phyloP scores from a whole-genome alignment of 92 coral and sea anemone genomes.

The Pocillopora meandrina region DNA sequence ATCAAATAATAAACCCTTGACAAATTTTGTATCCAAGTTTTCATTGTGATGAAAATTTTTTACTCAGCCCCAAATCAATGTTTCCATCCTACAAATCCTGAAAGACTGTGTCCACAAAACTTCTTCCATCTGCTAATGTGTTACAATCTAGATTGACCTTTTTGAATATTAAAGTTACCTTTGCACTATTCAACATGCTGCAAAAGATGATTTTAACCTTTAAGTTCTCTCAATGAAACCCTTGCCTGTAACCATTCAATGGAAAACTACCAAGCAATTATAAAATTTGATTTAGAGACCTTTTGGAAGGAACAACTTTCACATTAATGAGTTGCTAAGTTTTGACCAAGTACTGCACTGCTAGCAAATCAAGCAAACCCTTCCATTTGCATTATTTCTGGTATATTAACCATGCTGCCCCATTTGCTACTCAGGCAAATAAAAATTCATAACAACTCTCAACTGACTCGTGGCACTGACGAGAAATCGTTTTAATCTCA shows the following conservation, averaged over 20 bases:
- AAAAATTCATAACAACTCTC: not conserved
- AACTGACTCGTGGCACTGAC: not conserved
- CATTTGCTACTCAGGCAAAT: not conserved
- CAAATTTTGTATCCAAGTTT: not conserved
- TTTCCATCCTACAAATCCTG: too few relatives aligned
- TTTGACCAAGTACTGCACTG: not conserved
- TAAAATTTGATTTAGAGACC: too few relatives aligned
- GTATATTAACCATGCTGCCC: not conserved
- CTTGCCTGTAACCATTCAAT: not conserved
- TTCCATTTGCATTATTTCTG: not conserved
- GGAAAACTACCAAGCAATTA: not conserved
- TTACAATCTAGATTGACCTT: too few relatives aligned
- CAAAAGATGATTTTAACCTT: not conserved
- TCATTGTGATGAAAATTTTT: not conserved
- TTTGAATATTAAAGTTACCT: too few relatives aligned
- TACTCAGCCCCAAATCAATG: too few relatives aligned
- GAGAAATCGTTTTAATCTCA: conserved; percentile 6
- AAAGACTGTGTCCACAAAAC: too few relatives aligned
- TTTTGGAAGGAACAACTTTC: too few relatives aligned
- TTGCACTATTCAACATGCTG: not conserved
- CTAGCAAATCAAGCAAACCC: not conserved
- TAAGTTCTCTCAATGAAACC: not conserved
- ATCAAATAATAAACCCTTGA: not conserved
- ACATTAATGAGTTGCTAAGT: too few relatives aligned
- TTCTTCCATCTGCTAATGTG: too few relatives aligned